These are phyloP conservation scores for Enteromius afrohamiltoni DNA, from an alignment of 2,797 vertebrate species.

Conservation along the genomic window DNA sequence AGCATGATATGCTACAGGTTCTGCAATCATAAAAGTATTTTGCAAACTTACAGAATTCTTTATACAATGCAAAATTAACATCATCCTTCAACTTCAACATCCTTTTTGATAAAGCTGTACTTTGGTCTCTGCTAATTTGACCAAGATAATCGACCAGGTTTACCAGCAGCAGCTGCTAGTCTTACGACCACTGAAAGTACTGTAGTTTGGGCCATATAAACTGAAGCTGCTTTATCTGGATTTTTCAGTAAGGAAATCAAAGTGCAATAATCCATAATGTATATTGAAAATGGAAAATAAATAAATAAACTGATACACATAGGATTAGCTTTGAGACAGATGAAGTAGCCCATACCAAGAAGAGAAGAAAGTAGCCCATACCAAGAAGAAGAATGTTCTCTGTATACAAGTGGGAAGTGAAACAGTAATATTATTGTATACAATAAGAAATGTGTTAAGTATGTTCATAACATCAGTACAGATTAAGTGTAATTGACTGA, in stretches of 20 bases:
- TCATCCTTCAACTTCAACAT: background rate
- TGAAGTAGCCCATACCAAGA: background rate
- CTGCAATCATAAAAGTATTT: background rate
- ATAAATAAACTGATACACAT: background rate
- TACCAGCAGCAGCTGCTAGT: background rate
- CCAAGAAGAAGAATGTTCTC: no score
- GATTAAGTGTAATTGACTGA: background rate
- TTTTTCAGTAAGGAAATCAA: background rate
- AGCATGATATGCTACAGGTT: background rate
- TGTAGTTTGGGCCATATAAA: background rate
- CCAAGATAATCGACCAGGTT: background rate
- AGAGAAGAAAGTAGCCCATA: no score
- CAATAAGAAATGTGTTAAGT: background rate
- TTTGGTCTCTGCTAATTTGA: background rate
- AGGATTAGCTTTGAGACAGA: background rate
- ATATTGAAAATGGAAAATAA: background rate
- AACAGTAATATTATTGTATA: no score
- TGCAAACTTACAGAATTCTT: background rate
- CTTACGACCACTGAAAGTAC: background rate
- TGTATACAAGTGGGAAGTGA: no score
- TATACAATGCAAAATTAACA: background rate
- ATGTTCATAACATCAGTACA: background rate
- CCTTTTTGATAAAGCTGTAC: background rate
- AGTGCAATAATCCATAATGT: background rate
- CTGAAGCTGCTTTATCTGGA: background rate